Conservation (phyloP, 1,140 invertebrate genomes). For the Monomorium pharaonis region DNA sequence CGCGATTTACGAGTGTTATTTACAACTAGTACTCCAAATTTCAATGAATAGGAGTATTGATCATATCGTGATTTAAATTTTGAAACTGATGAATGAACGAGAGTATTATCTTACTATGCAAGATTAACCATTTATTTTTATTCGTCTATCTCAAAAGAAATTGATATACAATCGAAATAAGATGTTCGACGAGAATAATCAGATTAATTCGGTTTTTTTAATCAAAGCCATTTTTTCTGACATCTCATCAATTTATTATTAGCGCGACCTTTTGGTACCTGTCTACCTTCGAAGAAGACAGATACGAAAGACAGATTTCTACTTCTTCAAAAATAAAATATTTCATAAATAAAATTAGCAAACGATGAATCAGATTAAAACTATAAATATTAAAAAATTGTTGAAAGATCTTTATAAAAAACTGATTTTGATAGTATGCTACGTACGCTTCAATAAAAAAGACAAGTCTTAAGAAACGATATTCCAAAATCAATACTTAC, state of each 20-base stretch:
- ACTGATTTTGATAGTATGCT: neutral
- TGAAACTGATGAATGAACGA: neutral
- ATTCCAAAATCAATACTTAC: neutral
- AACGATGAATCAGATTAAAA: neutral
- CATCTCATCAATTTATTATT: conserved; percentile 75
- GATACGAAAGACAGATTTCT: conserved; percentile 61
- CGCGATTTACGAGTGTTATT: conserved; percentile 6
- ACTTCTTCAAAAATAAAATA: neutral
- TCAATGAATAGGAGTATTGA: neutral
- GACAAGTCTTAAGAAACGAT: neutral
- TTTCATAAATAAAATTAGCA: conserved; percentile 14
- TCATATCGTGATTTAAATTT: neutral
- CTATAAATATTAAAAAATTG: neutral
- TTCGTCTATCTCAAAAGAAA: neutral
- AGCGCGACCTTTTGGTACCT: conserved; percentile 61
- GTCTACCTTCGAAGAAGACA: conserved; percentile 25
- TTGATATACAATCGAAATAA: neutral
- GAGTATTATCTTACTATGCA: neutral
- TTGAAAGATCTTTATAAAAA: neutral
- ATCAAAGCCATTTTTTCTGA: conserved; percentile 32
- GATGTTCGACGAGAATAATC: neutral
- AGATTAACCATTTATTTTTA: neutral
- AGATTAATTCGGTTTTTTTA: conserved; percentile 26
- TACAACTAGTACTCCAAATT: neutral
- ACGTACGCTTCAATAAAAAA: neutral